Evolutionary conservation across 2,797 vertebrate genomes (phyloP).

Genomic region (Apodemus agrarius): DNA sequence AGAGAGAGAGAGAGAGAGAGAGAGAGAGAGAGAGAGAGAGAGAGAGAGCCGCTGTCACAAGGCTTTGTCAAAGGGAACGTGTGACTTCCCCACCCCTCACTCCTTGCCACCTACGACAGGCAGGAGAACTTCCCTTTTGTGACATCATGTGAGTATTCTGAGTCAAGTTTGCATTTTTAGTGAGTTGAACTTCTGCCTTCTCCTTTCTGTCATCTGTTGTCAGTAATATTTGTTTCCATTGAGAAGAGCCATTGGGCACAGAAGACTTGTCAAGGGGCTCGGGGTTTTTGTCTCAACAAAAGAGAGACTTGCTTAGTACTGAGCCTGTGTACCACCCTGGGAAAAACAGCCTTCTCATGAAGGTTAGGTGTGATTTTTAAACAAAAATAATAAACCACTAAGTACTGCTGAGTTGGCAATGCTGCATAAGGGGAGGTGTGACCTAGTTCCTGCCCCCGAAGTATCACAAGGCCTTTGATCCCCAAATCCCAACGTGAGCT

Average conservation of each 20-base stretch:
- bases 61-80: too few relatives aligned
- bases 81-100: too few relatives aligned
- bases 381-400: background rate
- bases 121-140: background rate
- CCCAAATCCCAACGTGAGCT: too few relatives aligned
- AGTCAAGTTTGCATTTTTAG: background rate
- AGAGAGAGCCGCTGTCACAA: too few relatives aligned
- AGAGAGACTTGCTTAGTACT: conserved; percentile 86
- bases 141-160: background rate
- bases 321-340: background rate
- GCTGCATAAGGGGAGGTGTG: too few relatives aligned
- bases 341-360: conserved; percentile 79
- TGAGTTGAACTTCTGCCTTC: background rate
- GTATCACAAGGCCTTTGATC: too few relatives aligned
- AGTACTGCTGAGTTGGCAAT: too few relatives aligned
- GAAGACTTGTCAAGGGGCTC: background rate
- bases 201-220: background rate
- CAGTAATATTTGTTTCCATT: background rate
- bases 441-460: too few relatives aligned
- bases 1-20: too few relatives aligned
- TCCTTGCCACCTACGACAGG: too few relatives aligned
- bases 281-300: conserved; percentile 85
- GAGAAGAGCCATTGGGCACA: conserved; percentile 81
- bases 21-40: too few relatives aligned
- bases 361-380: conserved; percentile 38